phyloP scores from a whole-genome alignment of 2,797 vertebrate genomes.

The Pangasius djambal region DNA sequence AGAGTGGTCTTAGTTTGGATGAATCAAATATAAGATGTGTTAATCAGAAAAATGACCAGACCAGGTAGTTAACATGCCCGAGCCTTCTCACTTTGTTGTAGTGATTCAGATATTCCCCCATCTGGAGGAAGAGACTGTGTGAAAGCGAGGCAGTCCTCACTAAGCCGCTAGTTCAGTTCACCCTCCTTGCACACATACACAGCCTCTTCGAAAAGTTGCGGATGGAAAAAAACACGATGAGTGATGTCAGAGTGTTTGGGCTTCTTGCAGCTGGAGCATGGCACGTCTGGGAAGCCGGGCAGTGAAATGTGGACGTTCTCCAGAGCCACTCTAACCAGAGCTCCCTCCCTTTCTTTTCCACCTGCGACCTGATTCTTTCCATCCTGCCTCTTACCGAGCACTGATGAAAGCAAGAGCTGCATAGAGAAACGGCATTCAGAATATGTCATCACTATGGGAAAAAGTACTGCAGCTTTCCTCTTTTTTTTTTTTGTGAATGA shows the following conservation, averaged over 20 bases:
- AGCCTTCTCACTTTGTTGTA: too few relatives aligned
- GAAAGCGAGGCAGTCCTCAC: neutral
- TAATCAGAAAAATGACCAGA: neutral
- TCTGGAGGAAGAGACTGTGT: neutral
- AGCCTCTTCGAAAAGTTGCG: neutral
- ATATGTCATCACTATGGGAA: neutral
- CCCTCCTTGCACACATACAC: neutral
- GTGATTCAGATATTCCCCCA: neutral
- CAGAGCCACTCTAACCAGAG: conserved; percentile 62
- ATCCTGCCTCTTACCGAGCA: conserved; percentile 46
- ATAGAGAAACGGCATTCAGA: neutral
- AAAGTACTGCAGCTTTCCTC: neutral
- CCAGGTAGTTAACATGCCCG: neutral
- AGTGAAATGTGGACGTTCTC: conserved; percentile 63
- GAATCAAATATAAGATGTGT: neutral
- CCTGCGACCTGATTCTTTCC: conserved; percentile 57
- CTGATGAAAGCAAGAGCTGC: conserved; percentile 38
- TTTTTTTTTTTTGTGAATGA: conserved; percentile 19
- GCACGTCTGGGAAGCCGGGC: conserved; percentile 37
- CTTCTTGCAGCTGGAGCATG: conserved; percentile 63
- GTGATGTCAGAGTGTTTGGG: conserved; percentile 72
- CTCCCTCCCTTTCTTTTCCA: conserved; percentile 37
- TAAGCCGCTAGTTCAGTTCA: neutral
- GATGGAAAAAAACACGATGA: conserved; percentile 58
- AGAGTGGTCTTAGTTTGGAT: neutral